Evolutionary conservation across 2,797 vertebrate species (phyloP), one percentile per base, ranked within the genome.

Genomic region (Myotis pilosus): DNA sequence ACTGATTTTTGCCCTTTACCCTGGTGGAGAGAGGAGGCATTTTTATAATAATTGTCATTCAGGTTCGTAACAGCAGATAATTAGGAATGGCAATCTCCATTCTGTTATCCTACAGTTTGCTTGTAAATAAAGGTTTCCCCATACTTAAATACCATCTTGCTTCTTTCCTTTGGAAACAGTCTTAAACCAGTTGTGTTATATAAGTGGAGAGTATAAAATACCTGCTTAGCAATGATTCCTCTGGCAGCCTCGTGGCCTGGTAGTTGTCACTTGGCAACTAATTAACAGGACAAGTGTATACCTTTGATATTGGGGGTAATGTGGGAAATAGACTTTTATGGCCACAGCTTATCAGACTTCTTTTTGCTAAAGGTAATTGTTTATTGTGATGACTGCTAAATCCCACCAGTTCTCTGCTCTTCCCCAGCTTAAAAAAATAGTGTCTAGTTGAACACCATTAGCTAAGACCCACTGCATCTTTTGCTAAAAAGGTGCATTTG

Each of bases 161-260:
- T 80, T 69, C 55, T 93, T 96, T 92, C 72, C 78, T 92, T 75
- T 12, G 55, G 74, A 95, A 93, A 82, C 0, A 72, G 72, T 12
- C 53, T 66, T 87, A 71, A 66, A 68, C 82, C 87, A 90, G 83
- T 96, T 95, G 86, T 20, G 20, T 33, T 72, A 53, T 49, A 3
- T 78, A 76, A 93, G 66, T 81, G 38, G 79, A 86, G 62, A 93
- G 92, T 90, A 90, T 86, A 92, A 96, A 95, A 93, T 38, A 38
- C 78, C 16, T 68, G n/a, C 92, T 95, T 95, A 95, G 78, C 85
- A 86, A 41, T 22, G 72, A 94, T 68, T 95, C 87, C 64, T 91
- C 71, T 5, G 68, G 78, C 55, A 96, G 82, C 51, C 90, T 23
- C 33, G 2, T 23, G 22, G 72, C 93, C 91, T 84, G 80, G 81